Conservation (phyloP, 2,797 vertebrate genomes). For the Parauchenoglanis punctatus region DNA sequence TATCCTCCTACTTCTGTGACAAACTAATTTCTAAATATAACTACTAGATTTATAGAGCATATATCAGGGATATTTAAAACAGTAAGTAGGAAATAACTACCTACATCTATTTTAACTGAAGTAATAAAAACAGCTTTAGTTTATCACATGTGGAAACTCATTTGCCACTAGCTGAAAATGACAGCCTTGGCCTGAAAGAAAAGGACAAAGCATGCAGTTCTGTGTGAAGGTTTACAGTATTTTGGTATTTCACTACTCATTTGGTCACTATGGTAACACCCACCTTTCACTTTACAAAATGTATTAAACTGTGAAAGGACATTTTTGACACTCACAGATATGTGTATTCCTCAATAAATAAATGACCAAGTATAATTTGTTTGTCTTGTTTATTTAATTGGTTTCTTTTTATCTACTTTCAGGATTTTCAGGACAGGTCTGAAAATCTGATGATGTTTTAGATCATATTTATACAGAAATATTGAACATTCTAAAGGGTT, state of each 20-base stretch:
- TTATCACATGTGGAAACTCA: conserved; percentile 15
- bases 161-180: background rate
- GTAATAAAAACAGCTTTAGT: background rate
- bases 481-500: too few relatives aligned
- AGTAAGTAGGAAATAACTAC: background rate
- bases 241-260: background rate
- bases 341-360: too few relatives aligned
- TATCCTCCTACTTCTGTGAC: background rate
- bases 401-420: too few relatives aligned
- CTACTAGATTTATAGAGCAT: background rate
- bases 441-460: too few relatives aligned
- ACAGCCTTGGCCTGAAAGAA: conserved; percentile 42
- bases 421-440: too few relatives aligned
- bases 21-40: background rate
- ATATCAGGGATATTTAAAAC: background rate
- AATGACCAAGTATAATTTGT: too few relatives aligned
- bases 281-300: background rate
- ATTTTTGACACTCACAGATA: too few relatives aligned
- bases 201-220: conserved; percentile 41
- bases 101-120: background rate
- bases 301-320: background rate
- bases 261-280: background rate
- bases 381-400: too few relatives aligned
- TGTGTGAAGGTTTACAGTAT: conserved; percentile 24
- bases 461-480: too few relatives aligned